Percentiles rank a stretch among this genome's conserved stretches.
phyloP scores from a whole-genome alignment of 2,113 vertebrate genomes.

The Spea multiplicata region DNA sequence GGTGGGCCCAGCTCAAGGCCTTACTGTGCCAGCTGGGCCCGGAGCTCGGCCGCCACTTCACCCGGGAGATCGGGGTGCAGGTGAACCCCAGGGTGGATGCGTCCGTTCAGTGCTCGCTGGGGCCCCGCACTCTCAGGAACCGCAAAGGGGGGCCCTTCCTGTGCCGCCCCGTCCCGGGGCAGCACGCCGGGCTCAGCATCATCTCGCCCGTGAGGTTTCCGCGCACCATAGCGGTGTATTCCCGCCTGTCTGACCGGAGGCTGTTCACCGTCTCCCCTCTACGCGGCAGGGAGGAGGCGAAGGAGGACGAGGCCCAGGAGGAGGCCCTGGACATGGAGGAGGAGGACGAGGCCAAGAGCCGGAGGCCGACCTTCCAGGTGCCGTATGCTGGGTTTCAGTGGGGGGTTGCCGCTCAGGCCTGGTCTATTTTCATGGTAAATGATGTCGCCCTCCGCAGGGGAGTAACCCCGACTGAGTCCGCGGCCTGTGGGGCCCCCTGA shows the following conservation, averaged over 20 bases:
- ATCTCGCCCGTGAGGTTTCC: slow-evolving; percentile 60
- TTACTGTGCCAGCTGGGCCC: slow-evolving; percentile 72
- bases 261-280: slow-evolving; percentile 45
- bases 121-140: slow-evolving; percentile 67
- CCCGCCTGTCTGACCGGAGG: slow-evolving; percentile 68
- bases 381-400: too few species aligned
- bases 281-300: neutral
- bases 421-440: too few species aligned
- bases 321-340: neutral
- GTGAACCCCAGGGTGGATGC: slow-evolving; percentile 72
- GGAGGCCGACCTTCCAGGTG: slow-evolving; percentile 71
- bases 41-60: slow-evolving; percentile 53
- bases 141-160: neutral
- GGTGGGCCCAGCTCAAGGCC: slow-evolving; percentile 68
- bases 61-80: slow-evolving; percentile 73
- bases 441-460: too few species aligned
- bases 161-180: neutral
- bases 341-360: neutral
- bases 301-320: neutral
- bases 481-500: too few species aligned
- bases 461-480: too few species aligned
- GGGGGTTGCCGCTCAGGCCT: too few species aligned
- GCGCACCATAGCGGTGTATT: slow-evolving; percentile 70
- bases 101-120: slow-evolving; percentile 71
- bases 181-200: slow-evolving; percentile 10